Percentiles rank a stretch among this genome's conserved stretches.
Evolutionary conservation across 2,797 vertebrate genomes (phyloP).

Genomic region (Emys orbicularis): DNA sequence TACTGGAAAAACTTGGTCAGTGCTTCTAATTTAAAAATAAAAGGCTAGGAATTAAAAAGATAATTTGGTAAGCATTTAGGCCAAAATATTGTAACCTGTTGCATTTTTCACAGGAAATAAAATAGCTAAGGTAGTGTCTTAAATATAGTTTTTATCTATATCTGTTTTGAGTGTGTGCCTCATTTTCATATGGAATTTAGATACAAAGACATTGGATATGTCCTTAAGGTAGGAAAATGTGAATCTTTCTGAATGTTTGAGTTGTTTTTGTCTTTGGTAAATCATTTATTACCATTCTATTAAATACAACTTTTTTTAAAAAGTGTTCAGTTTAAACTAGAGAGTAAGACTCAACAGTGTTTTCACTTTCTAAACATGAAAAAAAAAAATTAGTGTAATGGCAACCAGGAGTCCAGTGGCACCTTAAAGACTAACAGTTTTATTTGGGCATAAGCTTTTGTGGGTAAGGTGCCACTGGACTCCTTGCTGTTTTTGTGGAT

Average conservation of each 20-base stretch:
- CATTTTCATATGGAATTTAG: background rate
- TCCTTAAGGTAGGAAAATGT: background rate
- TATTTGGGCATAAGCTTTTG: too few species aligned
- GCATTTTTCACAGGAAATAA: conserved; percentile 3
- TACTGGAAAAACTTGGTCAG: background rate
- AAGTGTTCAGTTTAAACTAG: too few species aligned
- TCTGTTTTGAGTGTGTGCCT: background rate
- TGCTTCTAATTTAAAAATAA: background rate
- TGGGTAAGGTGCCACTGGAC: too few species aligned
- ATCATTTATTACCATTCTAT: accelerated
- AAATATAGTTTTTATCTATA: background rate
- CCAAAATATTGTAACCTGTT: background rate
- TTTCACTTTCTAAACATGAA: too few species aligned
- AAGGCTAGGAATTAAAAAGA: background rate
- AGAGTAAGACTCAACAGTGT: too few species aligned
- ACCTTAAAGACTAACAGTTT: too few species aligned
- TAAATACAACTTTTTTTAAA: background rate
- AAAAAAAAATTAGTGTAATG: background rate
- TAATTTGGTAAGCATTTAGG: background rate
- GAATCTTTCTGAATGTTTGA: accelerated
- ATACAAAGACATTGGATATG: background rate
- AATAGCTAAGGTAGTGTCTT: background rate
- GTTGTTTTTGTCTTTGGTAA: background rate
- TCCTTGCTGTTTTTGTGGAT: too few species aligned
- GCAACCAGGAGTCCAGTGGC: too few species aligned